phyloP scores from a whole-genome alignment of 2,888 invertebrate species.

The Adelphocoris suturalis region DNA sequence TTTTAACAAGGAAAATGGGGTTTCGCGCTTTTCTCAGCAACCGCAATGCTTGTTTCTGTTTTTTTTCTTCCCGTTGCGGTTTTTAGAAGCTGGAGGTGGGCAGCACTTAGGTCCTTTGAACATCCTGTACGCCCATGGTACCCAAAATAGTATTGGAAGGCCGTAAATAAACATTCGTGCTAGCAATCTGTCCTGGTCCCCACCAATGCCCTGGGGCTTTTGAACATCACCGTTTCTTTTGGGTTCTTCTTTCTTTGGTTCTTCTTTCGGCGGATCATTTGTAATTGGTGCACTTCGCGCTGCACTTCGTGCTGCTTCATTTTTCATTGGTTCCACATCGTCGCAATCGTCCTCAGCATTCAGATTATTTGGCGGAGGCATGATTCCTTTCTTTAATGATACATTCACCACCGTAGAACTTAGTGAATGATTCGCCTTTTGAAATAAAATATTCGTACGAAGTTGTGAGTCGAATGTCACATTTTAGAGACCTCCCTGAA shows the following conservation, averaged over 20 bases:
- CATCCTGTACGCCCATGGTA: constrained; percentile 66
- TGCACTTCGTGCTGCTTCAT: too few species aligned
- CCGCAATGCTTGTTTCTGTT: not conserved
- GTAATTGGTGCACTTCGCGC: too few species aligned
- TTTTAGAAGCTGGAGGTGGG: constrained; percentile 29
- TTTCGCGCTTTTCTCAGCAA: not conserved
- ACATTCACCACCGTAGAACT: too few species aligned
- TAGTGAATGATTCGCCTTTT: too few species aligned
- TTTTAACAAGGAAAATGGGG: not conserved
- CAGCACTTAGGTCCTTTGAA: constrained; percentile 66
- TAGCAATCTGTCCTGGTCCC: not conserved
- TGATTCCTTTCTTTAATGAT: too few species aligned
- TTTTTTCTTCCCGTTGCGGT: not conserved
- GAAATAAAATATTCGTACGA: too few species aligned
- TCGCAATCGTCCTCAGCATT: too few species aligned
- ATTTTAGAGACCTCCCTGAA: too few species aligned
- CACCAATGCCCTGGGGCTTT: not conserved
- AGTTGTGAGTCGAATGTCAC: too few species aligned
- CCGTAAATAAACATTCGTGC: constrained; percentile 65
- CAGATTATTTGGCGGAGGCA: too few species aligned
- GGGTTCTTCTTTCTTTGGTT: not conserved
- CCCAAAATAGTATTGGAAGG: constrained; percentile 52
- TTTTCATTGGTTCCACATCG: too few species aligned
- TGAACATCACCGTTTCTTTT: not conserved
- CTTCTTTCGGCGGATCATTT: too few species aligned